Conservation (phyloP, 2,113 vertebrate genomes). For the Tapirus terrestris region DNA sequence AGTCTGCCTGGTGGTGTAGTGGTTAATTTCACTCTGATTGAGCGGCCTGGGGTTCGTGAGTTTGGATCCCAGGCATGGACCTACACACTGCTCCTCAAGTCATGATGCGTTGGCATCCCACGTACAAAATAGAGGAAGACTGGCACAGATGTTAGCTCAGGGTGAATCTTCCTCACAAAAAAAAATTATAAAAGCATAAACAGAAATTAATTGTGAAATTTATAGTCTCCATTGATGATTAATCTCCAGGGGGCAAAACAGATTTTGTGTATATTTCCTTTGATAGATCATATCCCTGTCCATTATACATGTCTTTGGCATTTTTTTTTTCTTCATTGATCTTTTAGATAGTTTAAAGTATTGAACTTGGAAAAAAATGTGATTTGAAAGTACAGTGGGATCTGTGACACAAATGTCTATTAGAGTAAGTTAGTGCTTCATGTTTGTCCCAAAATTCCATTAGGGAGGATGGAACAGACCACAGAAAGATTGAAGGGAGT, state of each 20-base stretch:
- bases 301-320: background rate
- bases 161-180: background rate
- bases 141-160: too few relatives aligned
- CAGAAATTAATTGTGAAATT: conserved; percentile 2
- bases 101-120: too few relatives aligned
- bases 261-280: conserved; percentile 31
- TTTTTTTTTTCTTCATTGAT: background rate
- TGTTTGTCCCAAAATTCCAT: background rate
- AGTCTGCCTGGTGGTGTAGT: too few relatives aligned
- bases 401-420: background rate
- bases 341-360: background rate
- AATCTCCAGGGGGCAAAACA: background rate
- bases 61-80: too few relatives aligned
- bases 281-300: background rate
- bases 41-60: too few relatives aligned
- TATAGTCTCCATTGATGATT: background rate
- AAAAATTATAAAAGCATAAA: background rate
- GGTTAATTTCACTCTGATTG: too few relatives aligned
- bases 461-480: background rate
- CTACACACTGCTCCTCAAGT: too few relatives aligned
- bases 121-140: too few relatives aligned
- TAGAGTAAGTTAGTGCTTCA: background rate
- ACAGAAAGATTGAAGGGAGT: background rate
- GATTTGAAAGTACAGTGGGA: background rate
- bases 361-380: background rate